Evolutionary conservation across 2,888 invertebrate genomes (phyloP), one percentile per base, ranked within the genome.

Genomic region (Ryuthela nishihirai): DNA sequence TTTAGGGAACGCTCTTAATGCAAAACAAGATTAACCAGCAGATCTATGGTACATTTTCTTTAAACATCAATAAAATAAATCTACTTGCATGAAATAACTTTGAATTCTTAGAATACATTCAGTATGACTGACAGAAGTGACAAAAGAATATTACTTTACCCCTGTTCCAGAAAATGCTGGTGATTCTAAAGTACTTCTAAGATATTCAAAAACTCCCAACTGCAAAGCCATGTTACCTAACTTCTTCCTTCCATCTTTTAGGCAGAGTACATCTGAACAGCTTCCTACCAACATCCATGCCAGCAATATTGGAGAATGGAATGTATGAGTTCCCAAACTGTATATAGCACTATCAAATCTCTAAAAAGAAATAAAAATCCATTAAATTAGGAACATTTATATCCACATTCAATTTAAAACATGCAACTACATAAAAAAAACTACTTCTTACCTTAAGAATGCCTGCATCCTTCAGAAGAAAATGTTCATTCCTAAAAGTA

Each of bases 271-370:
- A n/a, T 70, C 69, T 18, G 63, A 49, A 23, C 54, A 49, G 35
- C 55, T 52, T 25, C 71, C 64, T 10, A 74, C 64, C 3, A 72
- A 67, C 7, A 72, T 67, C 75, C 75, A 75, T 32, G 69, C 65
- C 26, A 75, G 65, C 12, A 74, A 65, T 10, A 75, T 42, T 2
- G 74, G 73, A 0, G 72, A 70, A 62, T 75, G 73, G 15, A 55
- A 61, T 3, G 67, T 66, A 20, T 67, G 65, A 45, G 71, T 70
- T 5, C 67, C 69, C 32, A 71, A 54, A 6, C 52, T 48, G 10
- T 56, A 42, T n/a, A 71, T 62, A 5, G 67, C 34, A 32, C 44
- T 39, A 42, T 69, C 66, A n/a, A 71, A 36, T 10, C 62, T 43
- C 67, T 69, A 43, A 26, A 64, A 47, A 35, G 18, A 23, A 41